These are phyloP conservation scores for Dascillus cervinus DNA, from an alignment of 2,888 invertebrate genomes.

Conservation along the genomic window DNA sequence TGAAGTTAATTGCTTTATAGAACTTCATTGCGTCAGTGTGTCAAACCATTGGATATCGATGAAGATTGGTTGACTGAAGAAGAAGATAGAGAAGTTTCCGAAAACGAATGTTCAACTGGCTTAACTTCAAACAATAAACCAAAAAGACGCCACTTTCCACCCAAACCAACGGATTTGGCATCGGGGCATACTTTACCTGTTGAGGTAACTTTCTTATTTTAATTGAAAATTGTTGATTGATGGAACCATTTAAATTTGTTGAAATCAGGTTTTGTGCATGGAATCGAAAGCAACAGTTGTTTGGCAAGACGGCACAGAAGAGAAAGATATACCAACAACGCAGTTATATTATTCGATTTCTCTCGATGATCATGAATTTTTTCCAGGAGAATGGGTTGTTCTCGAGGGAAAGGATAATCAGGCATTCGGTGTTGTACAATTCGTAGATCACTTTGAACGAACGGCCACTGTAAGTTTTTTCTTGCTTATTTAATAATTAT, in stretches of 20 bases:
- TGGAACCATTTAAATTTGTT: too few species aligned
- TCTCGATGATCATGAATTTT: conserved; percentile 91
- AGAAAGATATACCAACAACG: conserved; percentile 78
- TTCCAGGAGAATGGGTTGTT: conserved; percentile 90
- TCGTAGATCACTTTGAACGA: conserved; percentile 81
- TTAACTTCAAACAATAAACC: conserved; percentile 24
- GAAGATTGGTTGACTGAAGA: conserved; percentile 42
- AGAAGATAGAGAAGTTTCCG: conserved; percentile 28
- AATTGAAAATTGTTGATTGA: too few species aligned
- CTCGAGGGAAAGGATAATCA: conserved; percentile 55
- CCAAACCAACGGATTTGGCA: conserved; percentile 35
- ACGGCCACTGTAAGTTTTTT: conserved; percentile 52
- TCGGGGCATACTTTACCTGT: conserved; percentile 35
- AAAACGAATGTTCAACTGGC: conserved; percentile 33
- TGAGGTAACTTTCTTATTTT: conserved; percentile 35
- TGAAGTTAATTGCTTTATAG: conserved; percentile 5
- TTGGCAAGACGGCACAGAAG: conserved; percentile 77
- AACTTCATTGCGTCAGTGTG: conserved; percentile 12
- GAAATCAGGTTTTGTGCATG: conserved; percentile 31
- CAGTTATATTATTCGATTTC: conserved; percentile 90
- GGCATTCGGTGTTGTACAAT: conserved; percentile 84
- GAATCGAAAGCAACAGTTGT: conserved; percentile 39
- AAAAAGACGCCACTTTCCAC: conserved; percentile 33
- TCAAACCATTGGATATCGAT: conserved; percentile 23
- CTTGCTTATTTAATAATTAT: not conserved